These are phyloP conservation scores for Sialis fuliginosa DNA, from an alignment of 2,888 invertebrate genomes.

Conservation along the genomic window DNA sequence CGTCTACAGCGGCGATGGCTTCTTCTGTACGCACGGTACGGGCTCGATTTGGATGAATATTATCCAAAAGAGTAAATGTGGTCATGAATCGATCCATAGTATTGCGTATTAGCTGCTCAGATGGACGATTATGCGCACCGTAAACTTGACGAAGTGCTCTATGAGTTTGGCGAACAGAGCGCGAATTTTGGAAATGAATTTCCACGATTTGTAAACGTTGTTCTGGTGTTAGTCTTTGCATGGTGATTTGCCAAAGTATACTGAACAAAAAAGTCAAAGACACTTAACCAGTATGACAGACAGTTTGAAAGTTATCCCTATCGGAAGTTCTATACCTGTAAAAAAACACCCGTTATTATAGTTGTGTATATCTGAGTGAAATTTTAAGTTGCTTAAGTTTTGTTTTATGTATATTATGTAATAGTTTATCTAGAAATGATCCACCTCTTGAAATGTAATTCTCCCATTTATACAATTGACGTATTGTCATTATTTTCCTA, in stretches of 20 bases:
- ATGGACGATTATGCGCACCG: conserved; percentile 11
- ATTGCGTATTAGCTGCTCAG: conserved; percentile 8
- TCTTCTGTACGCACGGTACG: conserved; percentile 9
- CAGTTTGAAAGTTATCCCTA: too few species aligned
- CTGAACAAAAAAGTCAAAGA: too few species aligned
- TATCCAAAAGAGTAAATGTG: conserved; percentile 11
- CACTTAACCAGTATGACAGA: too few species aligned
- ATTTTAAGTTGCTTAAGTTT: too few species aligned
- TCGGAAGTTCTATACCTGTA: too few species aligned
- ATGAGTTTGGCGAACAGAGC: conserved; percentile 12
- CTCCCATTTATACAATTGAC: too few species aligned
- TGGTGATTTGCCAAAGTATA: conserved; percentile 5
- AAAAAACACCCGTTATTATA: too few species aligned
- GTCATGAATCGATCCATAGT: conserved; percentile 14
- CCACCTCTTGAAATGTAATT: too few species aligned
- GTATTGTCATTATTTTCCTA: too few species aligned
- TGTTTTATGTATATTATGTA: too few species aligned
- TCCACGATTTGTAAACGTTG: conserved; percentile 10
- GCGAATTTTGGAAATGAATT: conserved; percentile 14
- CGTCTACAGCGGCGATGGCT: conserved; percentile 11
- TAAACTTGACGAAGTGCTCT: conserved; percentile 15
- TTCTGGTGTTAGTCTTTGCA: conserved; percentile 10
- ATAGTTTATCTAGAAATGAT: too few species aligned
- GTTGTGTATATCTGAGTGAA: too few species aligned
- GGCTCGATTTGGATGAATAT: conserved; percentile 9